These are phyloP conservation scores for Meloe dianella DNA, from an alignment of 2,888 invertebrate species.

Conservation along the genomic window DNA sequence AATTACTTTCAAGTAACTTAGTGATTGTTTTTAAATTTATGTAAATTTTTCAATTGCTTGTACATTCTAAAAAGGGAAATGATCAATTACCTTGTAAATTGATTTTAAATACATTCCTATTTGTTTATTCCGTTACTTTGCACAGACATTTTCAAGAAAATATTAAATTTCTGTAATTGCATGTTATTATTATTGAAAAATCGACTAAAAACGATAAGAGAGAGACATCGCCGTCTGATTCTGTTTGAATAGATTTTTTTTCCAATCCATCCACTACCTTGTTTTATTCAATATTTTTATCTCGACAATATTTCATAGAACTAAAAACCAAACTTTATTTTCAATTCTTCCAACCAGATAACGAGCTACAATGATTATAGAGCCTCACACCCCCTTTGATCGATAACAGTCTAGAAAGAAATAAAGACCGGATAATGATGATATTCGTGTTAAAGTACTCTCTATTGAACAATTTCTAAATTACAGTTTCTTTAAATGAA, in stretches of 20 bases:
- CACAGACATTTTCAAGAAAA: background rate
- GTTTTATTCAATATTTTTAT: background rate
- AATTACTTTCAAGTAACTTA: background rate
- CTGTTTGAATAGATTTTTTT: background rate
- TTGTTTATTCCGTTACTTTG: background rate
- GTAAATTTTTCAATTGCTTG: background rate
- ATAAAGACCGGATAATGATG: slow-evolving; percentile 5
- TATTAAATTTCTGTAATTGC: background rate
- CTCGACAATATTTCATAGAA: slow-evolving; percentile 5
- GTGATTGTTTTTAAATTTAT: background rate
- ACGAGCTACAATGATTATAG: slow-evolving; percentile 1
- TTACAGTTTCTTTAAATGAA: background rate
- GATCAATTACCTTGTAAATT: background rate
- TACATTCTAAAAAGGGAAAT: background rate
- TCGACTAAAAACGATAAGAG: background rate
- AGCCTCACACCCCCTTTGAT: background rate
- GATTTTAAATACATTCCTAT: background rate
- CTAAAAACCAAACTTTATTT: background rate
- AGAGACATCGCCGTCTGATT: background rate
- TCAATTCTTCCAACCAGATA: slow-evolving; percentile 9
- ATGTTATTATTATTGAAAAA: background rate
- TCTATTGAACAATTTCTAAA: background rate
- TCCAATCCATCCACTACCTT: background rate
- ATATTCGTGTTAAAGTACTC: slow-evolving; percentile 7
- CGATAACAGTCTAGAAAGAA: background rate